These are phyloP conservation scores for Herpailurus yagouaroundi DNA, from an alignment of 2,113 vertebrate species.

Conservation along the genomic window DNA sequence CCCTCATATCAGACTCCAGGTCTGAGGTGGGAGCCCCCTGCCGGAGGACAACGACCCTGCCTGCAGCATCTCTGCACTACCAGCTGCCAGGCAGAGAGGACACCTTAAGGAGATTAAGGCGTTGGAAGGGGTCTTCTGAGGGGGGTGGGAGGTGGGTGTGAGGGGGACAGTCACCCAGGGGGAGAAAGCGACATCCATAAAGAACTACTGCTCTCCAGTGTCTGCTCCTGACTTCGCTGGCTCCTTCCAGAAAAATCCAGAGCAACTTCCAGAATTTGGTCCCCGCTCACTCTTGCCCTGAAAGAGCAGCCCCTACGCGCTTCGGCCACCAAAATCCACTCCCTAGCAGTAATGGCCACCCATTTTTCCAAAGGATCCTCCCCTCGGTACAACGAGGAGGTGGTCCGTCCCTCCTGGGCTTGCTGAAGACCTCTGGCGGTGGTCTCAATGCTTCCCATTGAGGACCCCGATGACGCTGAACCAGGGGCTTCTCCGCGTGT, in stretches of 20 bases:
- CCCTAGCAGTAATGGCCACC: background rate
- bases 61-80: background rate
- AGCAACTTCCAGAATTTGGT: slow-evolving; percentile 13
- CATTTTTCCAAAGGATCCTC: background rate
- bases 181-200: background rate
- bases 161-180: background rate
- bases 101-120: background rate
- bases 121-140: no score
- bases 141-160: background rate
- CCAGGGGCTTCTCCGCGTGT: rapidly evolving
- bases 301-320: background rate
- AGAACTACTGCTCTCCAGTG: background rate
- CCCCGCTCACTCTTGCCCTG: background rate
- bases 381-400: rapidly evolving
- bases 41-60: background rate
- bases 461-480: background rate
- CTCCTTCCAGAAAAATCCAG: background rate
- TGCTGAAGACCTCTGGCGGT: background rate
- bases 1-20: rapidly evolving
- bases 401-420: no score
- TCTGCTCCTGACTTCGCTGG: background rate
- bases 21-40: slow-evolving; percentile 34
- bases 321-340: background rate
- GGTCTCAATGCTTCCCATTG: background rate
- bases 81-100: background rate